Conservation (phyloP, 2,113 vertebrate genomes). For the Oplegnathus fasciatus region DNA sequence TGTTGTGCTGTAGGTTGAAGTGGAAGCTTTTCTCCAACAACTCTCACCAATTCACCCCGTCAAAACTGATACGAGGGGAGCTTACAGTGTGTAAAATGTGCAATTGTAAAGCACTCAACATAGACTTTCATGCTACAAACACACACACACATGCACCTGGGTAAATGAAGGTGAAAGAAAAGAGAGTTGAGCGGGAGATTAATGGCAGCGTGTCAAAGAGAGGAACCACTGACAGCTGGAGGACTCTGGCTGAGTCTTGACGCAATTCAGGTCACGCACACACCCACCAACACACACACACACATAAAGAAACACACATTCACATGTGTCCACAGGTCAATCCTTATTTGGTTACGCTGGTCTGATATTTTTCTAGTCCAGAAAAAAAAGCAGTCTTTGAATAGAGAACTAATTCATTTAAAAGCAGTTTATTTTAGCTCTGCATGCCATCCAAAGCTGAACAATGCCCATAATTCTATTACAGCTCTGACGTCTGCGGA, state of each 20-base stretch:
- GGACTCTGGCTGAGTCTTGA: constrained; percentile 36
- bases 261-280: constrained; percentile 27
- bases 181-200: constrained; percentile 5
- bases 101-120: constrained; percentile 4
- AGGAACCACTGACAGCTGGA: constrained; percentile 59
- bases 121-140: background rate
- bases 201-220: constrained; percentile 42
- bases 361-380: background rate
- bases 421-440: constrained; percentile 9
- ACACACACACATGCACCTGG: background rate
- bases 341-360: background rate
- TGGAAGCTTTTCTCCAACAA: background rate
- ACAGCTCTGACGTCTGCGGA: constrained; percentile 26
- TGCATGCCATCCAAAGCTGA: background rate
- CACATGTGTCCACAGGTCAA: constrained; percentile 14
- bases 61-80: background rate
- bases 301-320: background rate
- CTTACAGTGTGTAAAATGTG: background rate
- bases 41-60: background rate
- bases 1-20: too few relatives aligned
- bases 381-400: background rate
- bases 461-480: constrained; percentile 31
- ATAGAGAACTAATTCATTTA: constrained; percentile 4
- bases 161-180: constrained; percentile 41
- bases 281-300: background rate